Percentiles rank a stretch among this genome's conserved stretches.
Evolutionary conservation across 2,888 invertebrate genomes (phyloP).

Genomic region (Drosophila siamana): DNA sequence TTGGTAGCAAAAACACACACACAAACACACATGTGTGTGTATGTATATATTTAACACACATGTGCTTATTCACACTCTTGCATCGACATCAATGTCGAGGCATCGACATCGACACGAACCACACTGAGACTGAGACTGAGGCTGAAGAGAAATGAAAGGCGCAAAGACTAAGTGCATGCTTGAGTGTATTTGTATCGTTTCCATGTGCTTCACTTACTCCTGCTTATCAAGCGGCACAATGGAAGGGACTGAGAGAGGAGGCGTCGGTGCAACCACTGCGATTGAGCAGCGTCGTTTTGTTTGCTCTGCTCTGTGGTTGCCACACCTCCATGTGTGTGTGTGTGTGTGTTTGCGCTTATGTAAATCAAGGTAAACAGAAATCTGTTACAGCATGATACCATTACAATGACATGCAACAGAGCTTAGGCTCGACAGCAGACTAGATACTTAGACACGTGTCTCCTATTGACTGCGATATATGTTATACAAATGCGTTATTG

Average conservation of each 20-base stretch:
- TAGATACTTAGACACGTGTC: conserved; percentile 75
- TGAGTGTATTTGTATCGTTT: conserved; percentile 70
- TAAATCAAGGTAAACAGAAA: conserved; percentile 80
- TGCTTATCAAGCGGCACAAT: background rate
- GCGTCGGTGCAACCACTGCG: conserved; percentile 24
- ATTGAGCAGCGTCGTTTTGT: conserved; percentile 60
- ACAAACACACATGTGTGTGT: conserved; percentile 5
- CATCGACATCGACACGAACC: conserved; percentile 63
- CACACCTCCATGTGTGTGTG: background rate
- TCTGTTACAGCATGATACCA: conserved; percentile 76
- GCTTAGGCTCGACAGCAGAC: conserved; percentile 47
- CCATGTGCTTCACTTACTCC: conserved; percentile 38
- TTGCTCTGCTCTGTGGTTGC: conserved; percentile 61
- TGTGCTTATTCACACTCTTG: conserved; percentile 71
- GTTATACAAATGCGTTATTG: conserved; percentile 78
- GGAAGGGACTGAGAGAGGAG: background rate
- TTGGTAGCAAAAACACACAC: conserved; percentile 51
- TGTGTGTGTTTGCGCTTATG: conserved; percentile 58
- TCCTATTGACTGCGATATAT: conserved; percentile 73
- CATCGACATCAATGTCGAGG: conserved; percentile 64
- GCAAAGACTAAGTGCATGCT: conserved; percentile 80
- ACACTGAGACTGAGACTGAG: background rate
- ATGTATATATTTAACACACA: conserved; percentile 25
- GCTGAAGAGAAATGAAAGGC: conserved; percentile 55
- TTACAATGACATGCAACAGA: conserved; percentile 70